A percentile compares a stretch with the other conserved stretches of the same genome.
phyloP scores from a whole-genome alignment of 2,888 invertebrate species.

The Cyclophora punctaria region DNA sequence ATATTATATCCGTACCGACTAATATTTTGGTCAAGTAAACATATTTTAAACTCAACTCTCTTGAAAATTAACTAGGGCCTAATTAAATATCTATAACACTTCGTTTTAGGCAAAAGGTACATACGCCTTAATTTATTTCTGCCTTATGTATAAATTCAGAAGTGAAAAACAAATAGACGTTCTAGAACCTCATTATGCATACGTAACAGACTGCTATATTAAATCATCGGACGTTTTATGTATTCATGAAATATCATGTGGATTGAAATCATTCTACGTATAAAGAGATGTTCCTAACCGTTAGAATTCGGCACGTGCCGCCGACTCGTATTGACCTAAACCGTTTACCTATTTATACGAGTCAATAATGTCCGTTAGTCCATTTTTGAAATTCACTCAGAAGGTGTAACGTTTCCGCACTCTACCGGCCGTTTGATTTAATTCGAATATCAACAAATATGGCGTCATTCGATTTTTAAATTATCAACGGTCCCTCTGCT shows the following conservation, averaged over 20 bases:
- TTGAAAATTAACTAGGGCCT: no score
- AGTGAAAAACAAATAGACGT: no score
- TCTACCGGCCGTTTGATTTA: conserved; percentile 36
- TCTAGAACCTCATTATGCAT: no score
- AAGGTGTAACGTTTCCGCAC: conserved; percentile 47
- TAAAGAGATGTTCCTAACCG: conserved; percentile 22
- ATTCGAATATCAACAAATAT: conserved; percentile 60
- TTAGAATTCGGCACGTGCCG: conserved; percentile 41
- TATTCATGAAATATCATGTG: conserved; percentile 6
- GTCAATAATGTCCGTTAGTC: conserved; percentile 34
- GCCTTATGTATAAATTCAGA: not conserved
- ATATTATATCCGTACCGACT: no score
- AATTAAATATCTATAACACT: no score
- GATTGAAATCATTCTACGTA: conserved; percentile 2
- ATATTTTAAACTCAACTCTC: no score
- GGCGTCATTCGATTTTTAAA: conserved; percentile 54
- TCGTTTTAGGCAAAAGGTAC: no score
- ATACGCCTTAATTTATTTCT: not conserved
- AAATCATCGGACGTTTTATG: conserved; percentile 14
- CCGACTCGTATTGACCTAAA: conserved; percentile 34
- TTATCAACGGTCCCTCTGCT: conserved; percentile 31
- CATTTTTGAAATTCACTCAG: conserved; percentile 42
- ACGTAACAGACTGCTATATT: conserved; percentile 1
- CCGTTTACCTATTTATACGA: conserved; percentile 37
- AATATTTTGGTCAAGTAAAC: no score